Percentiles rank a stretch among this genome's conserved stretches.
These are phyloP conservation scores for Hermaeophaga mercurialis DNA, from an alignment of 2,888 invertebrate species.

Conservation along the genomic window DNA sequence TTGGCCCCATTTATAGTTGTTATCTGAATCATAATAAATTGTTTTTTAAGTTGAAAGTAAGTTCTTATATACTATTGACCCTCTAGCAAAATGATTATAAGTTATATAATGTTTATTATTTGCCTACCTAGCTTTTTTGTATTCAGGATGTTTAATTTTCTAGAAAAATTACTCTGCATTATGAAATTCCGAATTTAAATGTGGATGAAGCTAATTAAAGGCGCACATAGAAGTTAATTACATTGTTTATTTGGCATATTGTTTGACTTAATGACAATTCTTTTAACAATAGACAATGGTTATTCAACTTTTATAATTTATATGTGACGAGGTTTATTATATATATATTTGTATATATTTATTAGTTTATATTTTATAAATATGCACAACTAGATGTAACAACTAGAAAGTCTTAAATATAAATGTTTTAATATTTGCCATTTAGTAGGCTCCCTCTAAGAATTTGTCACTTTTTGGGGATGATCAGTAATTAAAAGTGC, in stretches of 20 bases:
- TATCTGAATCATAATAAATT: slow-evolving; percentile 62
- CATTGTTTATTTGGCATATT: slow-evolving; percentile 1
- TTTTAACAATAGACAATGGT: slow-evolving; percentile 31
- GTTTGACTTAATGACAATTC: slow-evolving; percentile 24
- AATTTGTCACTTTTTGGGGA: too few relatives aligned
- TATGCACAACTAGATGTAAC: slow-evolving; percentile 12
- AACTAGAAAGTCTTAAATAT: slow-evolving; percentile 14
- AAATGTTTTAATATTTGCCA: background rate
- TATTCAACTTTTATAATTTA: slow-evolving; percentile 23
- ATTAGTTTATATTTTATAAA: background rate
- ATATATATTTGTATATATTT: too few relatives aligned
- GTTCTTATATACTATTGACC: too few relatives aligned
- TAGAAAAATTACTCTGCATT: background rate
- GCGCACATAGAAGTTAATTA: slow-evolving; percentile 3
- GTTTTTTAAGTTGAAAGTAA: too few relatives aligned
- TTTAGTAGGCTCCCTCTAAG: too few relatives aligned
- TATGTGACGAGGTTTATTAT: background rate
- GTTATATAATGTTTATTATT: too few relatives aligned
- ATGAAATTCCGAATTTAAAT: background rate
- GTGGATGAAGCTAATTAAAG: background rate
- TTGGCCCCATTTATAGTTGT: slow-evolving; percentile 87
- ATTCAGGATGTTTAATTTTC: background rate
- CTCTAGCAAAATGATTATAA: too few relatives aligned
- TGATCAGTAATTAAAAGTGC: too few relatives aligned
- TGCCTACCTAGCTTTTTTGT: too few relatives aligned